Percentiles rank a stretch among this genome's conserved stretches.
Evolutionary conservation across 2,797 vertebrate genomes (phyloP).

Genomic region (Enteromius viviparus): DNA sequence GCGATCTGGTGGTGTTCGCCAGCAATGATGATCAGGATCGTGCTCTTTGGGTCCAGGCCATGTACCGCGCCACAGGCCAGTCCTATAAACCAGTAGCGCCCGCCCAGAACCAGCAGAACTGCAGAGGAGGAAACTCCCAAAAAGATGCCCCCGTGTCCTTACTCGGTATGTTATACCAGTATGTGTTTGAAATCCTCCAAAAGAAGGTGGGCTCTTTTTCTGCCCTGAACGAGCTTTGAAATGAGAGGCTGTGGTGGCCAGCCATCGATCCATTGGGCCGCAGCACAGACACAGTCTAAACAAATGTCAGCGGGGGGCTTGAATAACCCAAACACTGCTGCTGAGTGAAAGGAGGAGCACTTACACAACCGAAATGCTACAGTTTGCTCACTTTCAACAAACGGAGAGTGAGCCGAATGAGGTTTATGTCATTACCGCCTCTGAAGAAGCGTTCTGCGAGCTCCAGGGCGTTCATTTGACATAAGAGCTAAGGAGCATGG

Average conservation of each 20-base stretch:
- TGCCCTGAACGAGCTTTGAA: conserved; percentile 29
- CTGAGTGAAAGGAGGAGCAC: conserved; percentile 35
- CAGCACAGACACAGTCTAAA: conserved; percentile 47
- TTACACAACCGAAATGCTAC: conserved; percentile 36
- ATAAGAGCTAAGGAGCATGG: background rate
- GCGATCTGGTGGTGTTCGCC: conserved; percentile 91
- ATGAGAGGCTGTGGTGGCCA: conserved; percentile 28
- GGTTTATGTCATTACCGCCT: conserved; percentile 33
- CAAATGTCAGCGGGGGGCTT: conserved; percentile 54
- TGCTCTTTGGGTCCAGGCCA: conserved; percentile 93
- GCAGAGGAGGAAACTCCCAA: conserved; percentile 80
- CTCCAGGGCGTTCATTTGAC: background rate
- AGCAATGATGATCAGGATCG: conserved; percentile 93
- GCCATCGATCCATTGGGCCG: conserved; percentile 54
- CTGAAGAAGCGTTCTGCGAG: conserved; percentile 6
- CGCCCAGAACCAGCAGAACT: conserved; percentile 82
- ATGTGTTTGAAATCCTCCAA: background rate
- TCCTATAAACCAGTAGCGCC: conserved; percentile 91
- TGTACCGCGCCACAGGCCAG: conserved; percentile 96
- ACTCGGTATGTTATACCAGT: conserved; percentile 80
- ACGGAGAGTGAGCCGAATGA: conserved; percentile 37
- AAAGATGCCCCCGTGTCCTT: conserved; percentile 75
- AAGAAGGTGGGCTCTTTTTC: conserved; percentile 34
- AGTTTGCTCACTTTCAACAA: conserved; percentile 52
- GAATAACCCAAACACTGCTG: conserved; percentile 49